Percentiles rank a stretch among this genome's conserved stretches.
phyloP scores from a whole-genome alignment of 2,888 invertebrate species.

The Scaptomyza tumidula region DNA sequence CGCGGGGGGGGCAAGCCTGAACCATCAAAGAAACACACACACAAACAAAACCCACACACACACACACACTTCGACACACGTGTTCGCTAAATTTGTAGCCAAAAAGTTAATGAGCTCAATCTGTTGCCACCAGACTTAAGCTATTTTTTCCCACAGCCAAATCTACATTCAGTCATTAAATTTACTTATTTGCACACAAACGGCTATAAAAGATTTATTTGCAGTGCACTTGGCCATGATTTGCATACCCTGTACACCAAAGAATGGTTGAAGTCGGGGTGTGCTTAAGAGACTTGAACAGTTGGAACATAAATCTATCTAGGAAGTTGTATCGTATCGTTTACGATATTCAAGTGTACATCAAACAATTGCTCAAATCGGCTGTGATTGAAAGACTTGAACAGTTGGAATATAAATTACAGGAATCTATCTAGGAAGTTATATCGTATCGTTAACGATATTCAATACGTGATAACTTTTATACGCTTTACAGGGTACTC shows the following conservation, averaged over 20 bases:
- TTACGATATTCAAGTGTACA: not conserved
- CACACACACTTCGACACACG: slow-evolving; percentile 1
- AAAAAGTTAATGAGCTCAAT: slow-evolving; percentile 64
- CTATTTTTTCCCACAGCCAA: slow-evolving; percentile 7
- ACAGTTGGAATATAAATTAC: not conserved
- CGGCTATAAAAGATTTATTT: slow-evolving; percentile 41
- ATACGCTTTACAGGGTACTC: not conserved
- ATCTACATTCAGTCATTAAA: slow-evolving; percentile 52
- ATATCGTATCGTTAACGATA: not conserved
- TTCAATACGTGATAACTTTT: not conserved
- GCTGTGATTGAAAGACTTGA: not conserved
- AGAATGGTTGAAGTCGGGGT: not conserved
- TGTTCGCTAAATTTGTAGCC: slow-evolving; percentile 11
- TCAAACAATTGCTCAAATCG: not conserved
- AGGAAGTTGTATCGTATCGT: no score
- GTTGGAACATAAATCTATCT: not conserved
- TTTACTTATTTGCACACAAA: slow-evolving; percentile 42
- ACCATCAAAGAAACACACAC: slow-evolving; percentile 55
- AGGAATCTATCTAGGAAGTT: no score
- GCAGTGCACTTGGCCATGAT: slow-evolving; percentile 31
- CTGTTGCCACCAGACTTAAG: slow-evolving; percentile 46
- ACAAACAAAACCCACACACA: not conserved
- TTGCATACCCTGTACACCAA: slow-evolving; percentile 4
- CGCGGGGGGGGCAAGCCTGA: slow-evolving; percentile 4
- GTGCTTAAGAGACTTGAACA: not conserved